A percentile compares a stretch with the other conserved stretches of the same genome.
Evolutionary conservation across 1,140 invertebrate genomes (phyloP).

Genomic region (Pogonomyrmex barbatus): DNA sequence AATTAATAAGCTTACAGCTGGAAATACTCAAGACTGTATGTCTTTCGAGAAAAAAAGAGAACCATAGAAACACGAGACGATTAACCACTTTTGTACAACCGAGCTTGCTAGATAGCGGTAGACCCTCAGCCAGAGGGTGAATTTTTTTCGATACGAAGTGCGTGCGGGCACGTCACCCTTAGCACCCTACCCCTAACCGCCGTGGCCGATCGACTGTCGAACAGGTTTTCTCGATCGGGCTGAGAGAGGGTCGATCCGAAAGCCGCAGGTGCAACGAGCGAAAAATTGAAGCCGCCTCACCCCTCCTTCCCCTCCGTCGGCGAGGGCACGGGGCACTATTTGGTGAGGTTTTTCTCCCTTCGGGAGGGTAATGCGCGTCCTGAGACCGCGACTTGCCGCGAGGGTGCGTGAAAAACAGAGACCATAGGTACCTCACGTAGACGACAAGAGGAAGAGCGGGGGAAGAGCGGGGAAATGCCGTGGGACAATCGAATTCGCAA

Average conservation of each 20-base stretch:
- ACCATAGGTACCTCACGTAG: constrained; percentile 30
- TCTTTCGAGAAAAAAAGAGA: constrained; percentile 29
- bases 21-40: background rate
- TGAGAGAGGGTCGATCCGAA: constrained; percentile 47
- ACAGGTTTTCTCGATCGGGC: constrained; percentile 64
- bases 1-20: constrained; percentile 15
- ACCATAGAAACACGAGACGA: constrained; percentile 18
- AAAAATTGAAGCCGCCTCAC: constrained; percentile 77
- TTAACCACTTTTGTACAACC: constrained; percentile 44
- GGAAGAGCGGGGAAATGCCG: constrained; percentile 44
- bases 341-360: constrained; percentile 70
- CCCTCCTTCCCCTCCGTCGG: background rate
- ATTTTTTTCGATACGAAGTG: constrained; percentile 49
- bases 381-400: constrained; percentile 56
- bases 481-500: constrained; percentile 78
- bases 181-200: constrained; percentile 56
- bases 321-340: constrained; percentile 63
- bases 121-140: constrained; percentile 48
- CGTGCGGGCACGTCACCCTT: constrained; percentile 66
- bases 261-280: constrained; percentile 80
- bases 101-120: constrained; percentile 21
- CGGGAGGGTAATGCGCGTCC: constrained; percentile 41
- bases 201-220: constrained; percentile 64
- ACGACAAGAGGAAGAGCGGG: constrained; percentile 3
- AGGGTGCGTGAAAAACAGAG: constrained; percentile 55